Evolutionary conservation across 2,888 invertebrate genomes (phyloP).

Genomic region (Eilema caniola): DNA sequence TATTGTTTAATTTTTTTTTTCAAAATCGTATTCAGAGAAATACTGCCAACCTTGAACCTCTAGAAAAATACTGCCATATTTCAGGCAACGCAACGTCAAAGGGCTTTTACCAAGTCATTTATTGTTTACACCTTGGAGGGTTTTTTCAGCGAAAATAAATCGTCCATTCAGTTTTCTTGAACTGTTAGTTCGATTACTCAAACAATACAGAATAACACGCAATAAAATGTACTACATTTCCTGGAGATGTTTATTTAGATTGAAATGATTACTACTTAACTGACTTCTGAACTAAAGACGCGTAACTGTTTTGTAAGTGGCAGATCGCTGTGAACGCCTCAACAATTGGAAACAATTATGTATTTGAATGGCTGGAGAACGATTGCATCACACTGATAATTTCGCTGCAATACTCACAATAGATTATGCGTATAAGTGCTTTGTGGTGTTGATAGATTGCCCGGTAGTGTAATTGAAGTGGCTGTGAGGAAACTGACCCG

Average conservation of each 20-base stretch:
- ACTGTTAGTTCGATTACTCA: no score
- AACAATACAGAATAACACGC: not conserved
- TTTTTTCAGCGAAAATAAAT: no score
- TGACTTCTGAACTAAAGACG: slow-evolving; percentile 4
- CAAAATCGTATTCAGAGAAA: not conserved
- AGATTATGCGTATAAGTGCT: slow-evolving; percentile 2
- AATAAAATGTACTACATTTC: not conserved
- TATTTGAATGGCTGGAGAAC: not conserved
- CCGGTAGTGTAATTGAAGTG: not conserved
- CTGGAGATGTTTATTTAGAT: slow-evolving; percentile 1
- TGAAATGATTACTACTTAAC: not conserved
- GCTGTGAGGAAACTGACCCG: not conserved
- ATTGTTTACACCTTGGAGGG: no score
- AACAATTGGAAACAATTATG: slow-evolving; percentile 8
- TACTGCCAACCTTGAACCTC: not conserved
- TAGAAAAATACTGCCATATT: no score
- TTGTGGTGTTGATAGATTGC: not conserved
- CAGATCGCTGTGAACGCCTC: not conserved
- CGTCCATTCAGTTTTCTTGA: no score
- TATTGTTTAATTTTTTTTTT: not conserved
- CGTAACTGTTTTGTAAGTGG: not conserved
- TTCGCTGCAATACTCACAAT: not conserved
- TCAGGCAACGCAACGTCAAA: no score
- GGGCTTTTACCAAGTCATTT: no score
- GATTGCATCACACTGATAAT: not conserved